Base-by-base conservation (phyloP, 2,113 vertebrate species). In the Glaucomys volans region DNA sequence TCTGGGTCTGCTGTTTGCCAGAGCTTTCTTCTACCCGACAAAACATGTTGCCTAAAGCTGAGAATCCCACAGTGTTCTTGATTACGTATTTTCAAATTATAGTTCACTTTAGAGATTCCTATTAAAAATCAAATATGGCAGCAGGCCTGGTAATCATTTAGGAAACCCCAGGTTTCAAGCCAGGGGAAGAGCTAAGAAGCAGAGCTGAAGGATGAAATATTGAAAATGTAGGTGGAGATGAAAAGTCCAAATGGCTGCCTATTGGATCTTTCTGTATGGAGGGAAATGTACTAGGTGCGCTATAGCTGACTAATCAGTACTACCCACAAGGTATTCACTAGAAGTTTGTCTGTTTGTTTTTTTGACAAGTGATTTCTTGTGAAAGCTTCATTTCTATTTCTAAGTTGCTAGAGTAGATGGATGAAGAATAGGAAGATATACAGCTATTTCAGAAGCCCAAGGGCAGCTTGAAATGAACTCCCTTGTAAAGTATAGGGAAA, bases 31-130 rank as follows among this genome's bases (percentile, higher is more conserved):
- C 95, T 85, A 81, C 92, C 87, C 52, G 1, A 95, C 76, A 95
- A 94, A 97, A 95, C 96, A 95, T 87, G 90, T 93, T 96, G 97
- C 97, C 96, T 97, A 94, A 97, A 97, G 97, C 97, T 95, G 97
- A 97, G 96, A 95, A 90, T 95, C 96, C 97, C 92, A 97, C 87
- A 64, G 97, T 94, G 97, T 93, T 94, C 96, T 96, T 96, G 96
- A 97, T 98, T 97, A 96, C 18, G 83, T 97, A 96, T 90, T 97
- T 97, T 94, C 96, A 95, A 97, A 97, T 97, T 97, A 97, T 95
- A 93, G 91, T 93, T 96, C 92, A 83, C 97, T 95, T 97, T 90
- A 93, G 95, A 98, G 96, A 93, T 62, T 97, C 91, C 95, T 95
- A 95, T 97, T 97, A 97, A 97, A 97, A 94, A 96, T 95, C 13